A percentile compares a stretch with the other conserved stretches of the same genome.
Evolutionary conservation across 2,888 invertebrate genomes (phyloP).

Genomic region (Cryptophagus acutangulus): DNA sequence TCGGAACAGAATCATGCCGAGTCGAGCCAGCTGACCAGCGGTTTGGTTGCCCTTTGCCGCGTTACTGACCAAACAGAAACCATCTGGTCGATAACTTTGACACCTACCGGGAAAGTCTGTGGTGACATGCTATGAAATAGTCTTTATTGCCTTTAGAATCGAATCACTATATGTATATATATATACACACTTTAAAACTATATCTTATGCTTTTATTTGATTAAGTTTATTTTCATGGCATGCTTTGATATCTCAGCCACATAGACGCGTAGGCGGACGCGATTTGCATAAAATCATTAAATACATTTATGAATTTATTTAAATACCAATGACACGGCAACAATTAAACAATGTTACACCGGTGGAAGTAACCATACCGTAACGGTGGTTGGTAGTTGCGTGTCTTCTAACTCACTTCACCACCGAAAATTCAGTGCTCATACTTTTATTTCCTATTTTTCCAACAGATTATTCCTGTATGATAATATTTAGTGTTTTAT

Average conservation of each 20-base stretch:
- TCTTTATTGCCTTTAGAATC: slow-evolving; percentile 46
- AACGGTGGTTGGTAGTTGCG: too few species aligned
- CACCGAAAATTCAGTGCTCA: too few species aligned
- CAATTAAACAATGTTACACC: slow-evolving; percentile 26
- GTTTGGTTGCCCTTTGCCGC: slow-evolving; percentile 15
- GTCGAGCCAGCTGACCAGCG: slow-evolving; percentile 31
- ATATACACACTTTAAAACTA: slow-evolving; percentile 37
- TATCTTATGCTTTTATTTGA: slow-evolving; percentile 36
- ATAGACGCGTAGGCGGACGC: slow-evolving; percentile 30
- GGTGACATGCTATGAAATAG: slow-evolving; percentile 49
- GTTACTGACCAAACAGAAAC: slow-evolving; percentile 20
- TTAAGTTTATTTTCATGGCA: slow-evolving; percentile 31
- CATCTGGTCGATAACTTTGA: slow-evolving; percentile 37
- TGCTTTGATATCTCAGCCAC: slow-evolving; percentile 19
- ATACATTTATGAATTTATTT: slow-evolving; percentile 28
- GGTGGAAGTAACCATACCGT: slow-evolving; percentile 29
- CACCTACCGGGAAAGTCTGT: slow-evolving; percentile 47
- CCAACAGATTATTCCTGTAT: too few species aligned
- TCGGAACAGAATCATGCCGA: slow-evolving; percentile 44
- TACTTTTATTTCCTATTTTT: too few species aligned
- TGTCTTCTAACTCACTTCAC: too few species aligned
- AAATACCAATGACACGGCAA: slow-evolving; percentile 19
- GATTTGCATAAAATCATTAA: slow-evolving; percentile 39
- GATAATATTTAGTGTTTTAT: too few species aligned
- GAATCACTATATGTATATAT: slow-evolving; percentile 32